These are phyloP conservation scores for Crotalus viridis DNA, from an alignment of 2,113 vertebrate species.

Conservation along the genomic window DNA sequence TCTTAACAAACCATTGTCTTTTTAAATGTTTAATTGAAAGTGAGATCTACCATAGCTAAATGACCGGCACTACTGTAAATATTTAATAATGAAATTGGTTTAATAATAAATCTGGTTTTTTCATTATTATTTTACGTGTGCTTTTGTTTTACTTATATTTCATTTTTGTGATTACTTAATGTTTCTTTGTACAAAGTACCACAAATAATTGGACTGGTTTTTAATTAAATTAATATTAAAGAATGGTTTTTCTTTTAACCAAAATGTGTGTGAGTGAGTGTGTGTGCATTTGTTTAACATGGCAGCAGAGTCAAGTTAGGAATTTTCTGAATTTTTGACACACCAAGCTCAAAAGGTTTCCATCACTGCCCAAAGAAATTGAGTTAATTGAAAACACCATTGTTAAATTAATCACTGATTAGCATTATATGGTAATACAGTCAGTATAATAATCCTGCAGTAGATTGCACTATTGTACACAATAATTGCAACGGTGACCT, in stretches of 20 bases:
- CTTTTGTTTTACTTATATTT: not conserved
- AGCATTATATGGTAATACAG: not conserved
- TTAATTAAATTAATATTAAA: too few species aligned
- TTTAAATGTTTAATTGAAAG: not conserved
- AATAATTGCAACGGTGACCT: not conserved
- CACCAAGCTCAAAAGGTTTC: too few species aligned
- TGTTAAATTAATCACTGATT: not conserved
- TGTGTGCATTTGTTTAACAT: too few species aligned
- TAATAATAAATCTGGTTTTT: not conserved
- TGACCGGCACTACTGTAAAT: not conserved
- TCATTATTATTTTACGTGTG: not conserved
- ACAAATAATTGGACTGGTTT: too few species aligned
- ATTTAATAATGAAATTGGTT: not conserved
- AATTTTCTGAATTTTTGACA: too few species aligned
- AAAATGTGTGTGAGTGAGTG: too few species aligned
- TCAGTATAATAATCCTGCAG: not conserved
- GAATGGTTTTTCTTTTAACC: too few species aligned
- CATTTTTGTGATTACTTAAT: not conserved
- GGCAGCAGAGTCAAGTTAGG: too few species aligned
- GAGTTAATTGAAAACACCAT: not conserved
- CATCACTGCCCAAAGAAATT: not conserved
- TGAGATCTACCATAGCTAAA: not conserved
- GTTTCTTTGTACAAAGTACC: not conserved
- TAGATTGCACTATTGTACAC: not conserved
- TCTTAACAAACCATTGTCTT: not conserved